Conservation (phyloP, 1,140 invertebrate genomes). For the Diachasmimorpha longicaudata region DNA sequence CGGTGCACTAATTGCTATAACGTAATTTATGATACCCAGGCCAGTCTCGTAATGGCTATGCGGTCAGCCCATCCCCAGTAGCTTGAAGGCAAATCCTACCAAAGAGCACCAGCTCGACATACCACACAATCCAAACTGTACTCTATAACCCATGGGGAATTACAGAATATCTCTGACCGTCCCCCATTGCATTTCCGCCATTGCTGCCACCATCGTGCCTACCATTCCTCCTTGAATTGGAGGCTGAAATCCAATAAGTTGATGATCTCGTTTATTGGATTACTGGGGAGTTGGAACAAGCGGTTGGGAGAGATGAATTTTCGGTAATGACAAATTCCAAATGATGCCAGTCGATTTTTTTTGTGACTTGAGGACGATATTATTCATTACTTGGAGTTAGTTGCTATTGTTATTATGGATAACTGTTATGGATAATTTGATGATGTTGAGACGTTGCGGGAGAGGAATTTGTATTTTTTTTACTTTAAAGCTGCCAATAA, state of each 20-base stretch:
- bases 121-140: neutral
- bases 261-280: neutral
- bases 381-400: too few species aligned
- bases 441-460: too few species aligned
- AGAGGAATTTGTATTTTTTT: too few species aligned
- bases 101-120: neutral
- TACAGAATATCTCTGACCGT: neutral
- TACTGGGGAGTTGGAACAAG: too few species aligned
- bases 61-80: conserved; percentile 32
- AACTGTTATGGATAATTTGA: too few species aligned
- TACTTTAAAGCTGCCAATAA: too few species aligned
- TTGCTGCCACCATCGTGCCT: neutral
- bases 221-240: neutral
- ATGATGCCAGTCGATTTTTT: too few species aligned
- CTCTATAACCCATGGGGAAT: neutral
- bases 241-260: neutral
- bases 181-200: neutral
- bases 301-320: too few species aligned
- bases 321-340: too few species aligned
- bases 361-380: too few species aligned
- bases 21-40: conserved; percentile 44
- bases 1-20: conserved; percentile 39
- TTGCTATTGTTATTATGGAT: too few species aligned
- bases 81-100: neutral
- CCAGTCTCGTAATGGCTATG: conserved; percentile 36